A percentile compares a stretch with the other conserved stretches of the same genome.
phyloP scores from a whole-genome alignment of 1,140 invertebrate species.

The Myzus persicae region DNA sequence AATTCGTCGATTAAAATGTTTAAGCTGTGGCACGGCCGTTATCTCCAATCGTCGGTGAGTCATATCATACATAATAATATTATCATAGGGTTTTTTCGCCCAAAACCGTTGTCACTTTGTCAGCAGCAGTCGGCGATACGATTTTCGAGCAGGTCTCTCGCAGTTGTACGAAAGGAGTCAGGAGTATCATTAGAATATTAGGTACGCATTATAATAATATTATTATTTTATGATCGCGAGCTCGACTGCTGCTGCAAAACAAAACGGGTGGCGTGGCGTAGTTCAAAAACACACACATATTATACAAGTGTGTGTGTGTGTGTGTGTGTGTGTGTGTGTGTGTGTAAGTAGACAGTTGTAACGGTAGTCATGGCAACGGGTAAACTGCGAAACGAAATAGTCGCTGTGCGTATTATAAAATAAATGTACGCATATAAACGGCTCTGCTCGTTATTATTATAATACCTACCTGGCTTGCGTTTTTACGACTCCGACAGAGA shows the following conservation, averaged over 20 bases:
- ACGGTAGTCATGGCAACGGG: neutral
- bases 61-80: too few species aligned
- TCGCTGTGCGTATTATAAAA: neutral
- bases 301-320: neutral
- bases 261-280: neutral
- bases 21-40: too few species aligned
- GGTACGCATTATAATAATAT: neutral
- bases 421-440: neutral
- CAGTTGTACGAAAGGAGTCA: too few species aligned
- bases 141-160: neutral
- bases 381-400: constrained; percentile 7
- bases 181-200: neutral
- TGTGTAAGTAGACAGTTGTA: neutral
- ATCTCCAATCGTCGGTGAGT: too few species aligned
- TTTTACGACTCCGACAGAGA: neutral
- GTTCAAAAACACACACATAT: neutral
- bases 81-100: too few species aligned
- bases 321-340: neutral
- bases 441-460: constrained; percentile 13
- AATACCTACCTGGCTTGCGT: constrained; percentile 1
- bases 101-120: too few species aligned
- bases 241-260: neutral
- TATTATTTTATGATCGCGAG: neutral
- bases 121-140: neutral
- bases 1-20: too few species aligned